Conservation (phyloP, 2,113 vertebrate genomes). For the Oriolus oriolus region DNA sequence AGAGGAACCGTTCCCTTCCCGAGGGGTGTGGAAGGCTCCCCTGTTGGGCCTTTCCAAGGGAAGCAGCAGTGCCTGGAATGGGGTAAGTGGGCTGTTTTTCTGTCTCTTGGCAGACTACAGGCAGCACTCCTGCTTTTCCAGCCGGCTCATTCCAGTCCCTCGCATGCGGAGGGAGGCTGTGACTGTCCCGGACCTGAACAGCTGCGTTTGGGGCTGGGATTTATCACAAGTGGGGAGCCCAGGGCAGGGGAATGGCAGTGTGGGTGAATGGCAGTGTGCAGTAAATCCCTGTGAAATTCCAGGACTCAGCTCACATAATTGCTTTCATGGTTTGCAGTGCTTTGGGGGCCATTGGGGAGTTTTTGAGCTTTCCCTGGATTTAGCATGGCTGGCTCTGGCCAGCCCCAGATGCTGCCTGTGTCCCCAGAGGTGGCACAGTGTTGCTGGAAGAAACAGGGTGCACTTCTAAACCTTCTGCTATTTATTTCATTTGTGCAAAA, state of each 20-base stretch:
- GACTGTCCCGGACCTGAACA: neutral
- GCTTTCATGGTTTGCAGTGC: neutral
- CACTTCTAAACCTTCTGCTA: neutral
- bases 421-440: rapidly evolving
- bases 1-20: neutral
- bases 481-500: neutral
- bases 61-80: neutral
- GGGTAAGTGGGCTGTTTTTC: neutral
- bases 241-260: neutral
- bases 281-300: neutral
- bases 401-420: neutral
- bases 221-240: neutral
- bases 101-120: rapidly evolving
- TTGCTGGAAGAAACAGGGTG: too few species aligned
- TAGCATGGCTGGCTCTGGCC: neutral
- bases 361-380: neutral
- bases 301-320: neutral
- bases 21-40: neutral
- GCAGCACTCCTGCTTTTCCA: neutral
- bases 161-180: neutral
- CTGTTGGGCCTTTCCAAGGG: neutral
- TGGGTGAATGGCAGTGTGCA: neutral
- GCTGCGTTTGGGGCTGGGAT: neutral
- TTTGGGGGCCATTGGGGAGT: rapidly evolving
- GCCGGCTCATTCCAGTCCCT: rapidly evolving